phyloP scores from a whole-genome alignment of 2,888 invertebrate genomes.

The Clepsis dumicolana region DNA sequence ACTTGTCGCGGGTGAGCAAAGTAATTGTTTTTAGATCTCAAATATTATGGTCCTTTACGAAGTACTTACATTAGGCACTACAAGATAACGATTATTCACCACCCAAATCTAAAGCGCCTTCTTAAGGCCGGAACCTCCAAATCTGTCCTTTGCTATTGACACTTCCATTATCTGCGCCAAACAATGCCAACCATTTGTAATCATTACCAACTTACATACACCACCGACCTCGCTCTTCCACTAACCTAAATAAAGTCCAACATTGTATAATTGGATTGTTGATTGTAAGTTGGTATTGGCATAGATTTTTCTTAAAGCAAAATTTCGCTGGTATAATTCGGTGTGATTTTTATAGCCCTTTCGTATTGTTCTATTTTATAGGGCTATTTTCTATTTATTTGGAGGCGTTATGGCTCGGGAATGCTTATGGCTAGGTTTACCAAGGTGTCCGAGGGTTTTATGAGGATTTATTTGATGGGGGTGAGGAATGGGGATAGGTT shows the following conservation, averaged over 20 bases:
- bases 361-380: constrained; percentile 35
- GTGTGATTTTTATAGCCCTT: constrained; percentile 39
- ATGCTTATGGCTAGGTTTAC: constrained; percentile 8
- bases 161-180: constrained; percentile 47
- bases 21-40: too few species aligned
- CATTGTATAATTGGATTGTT: not conserved
- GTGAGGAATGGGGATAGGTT: too few species aligned
- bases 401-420: constrained; percentile 12
- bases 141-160: constrained; percentile 51
- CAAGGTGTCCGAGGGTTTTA: not conserved
- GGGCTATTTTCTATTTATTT: constrained; percentile 38
- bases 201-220: constrained; percentile 35
- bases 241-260: not conserved
- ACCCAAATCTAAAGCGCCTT: constrained; percentile 11
- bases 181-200: constrained; percentile 46
- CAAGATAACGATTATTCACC: not conserved
- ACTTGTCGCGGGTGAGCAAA: too few species aligned
- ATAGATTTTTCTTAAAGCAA: constrained; percentile 41
- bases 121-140: constrained; percentile 29
- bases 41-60: too few species aligned
- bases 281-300: constrained; percentile 17
- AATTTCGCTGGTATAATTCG: constrained; percentile 38
- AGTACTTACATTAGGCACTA: too few species aligned
- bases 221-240: not conserved
- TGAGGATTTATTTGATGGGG: constrained; percentile 1